Evolutionary conservation across 1,140 invertebrate genomes (phyloP).

Genomic region (Andricus grossulariae): DNA sequence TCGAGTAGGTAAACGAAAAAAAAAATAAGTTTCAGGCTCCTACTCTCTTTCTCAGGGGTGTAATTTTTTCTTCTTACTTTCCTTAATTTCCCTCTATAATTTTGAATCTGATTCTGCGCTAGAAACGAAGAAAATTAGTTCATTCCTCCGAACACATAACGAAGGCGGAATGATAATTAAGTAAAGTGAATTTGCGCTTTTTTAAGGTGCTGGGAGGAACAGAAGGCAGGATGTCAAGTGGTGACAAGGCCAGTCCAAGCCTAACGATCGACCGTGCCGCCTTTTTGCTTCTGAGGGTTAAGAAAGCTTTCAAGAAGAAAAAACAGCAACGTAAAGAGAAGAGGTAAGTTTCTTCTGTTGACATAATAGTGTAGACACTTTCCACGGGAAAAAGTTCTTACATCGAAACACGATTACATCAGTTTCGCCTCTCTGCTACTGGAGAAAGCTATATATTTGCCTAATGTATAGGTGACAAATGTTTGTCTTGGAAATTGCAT

Average conservation of each 20-base stretch:
- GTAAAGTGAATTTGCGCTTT: not conserved
- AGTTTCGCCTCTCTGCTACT: not conserved
- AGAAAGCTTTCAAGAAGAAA: slow-evolving; percentile 93
- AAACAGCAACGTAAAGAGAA: slow-evolving; percentile 89
- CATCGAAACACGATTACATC: slow-evolving; percentile 5
- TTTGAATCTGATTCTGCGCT: no score
- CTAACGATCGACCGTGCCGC: slow-evolving; percentile 91
- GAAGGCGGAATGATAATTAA: slow-evolving; percentile 6
- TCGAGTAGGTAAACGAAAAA: no score
- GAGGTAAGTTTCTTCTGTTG: slow-evolving; percentile 73
- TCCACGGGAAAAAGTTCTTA: not conserved
- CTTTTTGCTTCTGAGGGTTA: slow-evolving; percentile 89
- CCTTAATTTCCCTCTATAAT: no score
- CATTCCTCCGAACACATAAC: not conserved
- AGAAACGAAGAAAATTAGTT: not conserved
- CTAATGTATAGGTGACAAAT: not conserved
- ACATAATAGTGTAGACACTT: not conserved
- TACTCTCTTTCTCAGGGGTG: no score
- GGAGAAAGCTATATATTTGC: not conserved
- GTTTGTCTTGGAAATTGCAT: slow-evolving; percentile 23
- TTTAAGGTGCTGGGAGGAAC: slow-evolving; percentile 64
- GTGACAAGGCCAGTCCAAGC: slow-evolving; percentile 71
- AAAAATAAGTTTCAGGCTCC: no score
- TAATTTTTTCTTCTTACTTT: no score
- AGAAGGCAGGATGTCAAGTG: slow-evolving; percentile 71